These are phyloP conservation scores for Kryphioiulus occultus DNA, from an alignment of 2,888 invertebrate genomes.

Conservation along the genomic window DNA sequence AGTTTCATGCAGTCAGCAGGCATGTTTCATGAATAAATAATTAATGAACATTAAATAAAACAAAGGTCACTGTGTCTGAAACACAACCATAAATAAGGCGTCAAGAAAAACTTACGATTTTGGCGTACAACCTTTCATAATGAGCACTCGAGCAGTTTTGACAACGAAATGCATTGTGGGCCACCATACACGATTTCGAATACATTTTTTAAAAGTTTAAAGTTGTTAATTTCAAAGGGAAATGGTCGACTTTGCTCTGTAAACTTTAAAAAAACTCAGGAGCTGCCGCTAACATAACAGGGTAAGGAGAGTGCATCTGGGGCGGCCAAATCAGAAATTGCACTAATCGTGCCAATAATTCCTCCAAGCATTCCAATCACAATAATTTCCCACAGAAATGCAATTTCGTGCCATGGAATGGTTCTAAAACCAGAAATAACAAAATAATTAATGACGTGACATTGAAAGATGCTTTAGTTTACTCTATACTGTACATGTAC, in stretches of 20 bases:
- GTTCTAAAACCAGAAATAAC: conserved; percentile 63
- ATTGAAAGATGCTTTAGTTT: too few species aligned
- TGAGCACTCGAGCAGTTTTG: too few species aligned
- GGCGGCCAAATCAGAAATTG: conserved; percentile 66
- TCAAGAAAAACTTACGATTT: too few species aligned
- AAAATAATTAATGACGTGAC: not conserved
- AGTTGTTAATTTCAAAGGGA: too few species aligned
- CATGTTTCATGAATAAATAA: not conserved
- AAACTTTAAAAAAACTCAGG: not conserved
- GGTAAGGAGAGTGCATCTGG: conserved; percentile 52
- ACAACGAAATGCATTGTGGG: too few species aligned
- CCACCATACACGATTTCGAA: too few species aligned
- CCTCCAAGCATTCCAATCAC: conserved; percentile 70
- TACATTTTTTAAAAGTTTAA: too few species aligned
- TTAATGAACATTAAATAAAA: not conserved
- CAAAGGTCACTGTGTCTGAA: not conserved
- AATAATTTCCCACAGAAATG: conserved; percentile 72
- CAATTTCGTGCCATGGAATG: conserved; percentile 68
- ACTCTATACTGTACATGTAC: not conserved
- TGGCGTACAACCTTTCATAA: too few species aligned
- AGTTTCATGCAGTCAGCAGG: not conserved
- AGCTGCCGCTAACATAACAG: conserved; percentile 51
- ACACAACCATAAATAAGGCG: too few species aligned
- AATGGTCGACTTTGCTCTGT: not conserved
- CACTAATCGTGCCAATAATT: conserved; percentile 70